Conservation (phyloP, 2,888 invertebrate genomes). For the Platynereis dumerilii region DNA sequence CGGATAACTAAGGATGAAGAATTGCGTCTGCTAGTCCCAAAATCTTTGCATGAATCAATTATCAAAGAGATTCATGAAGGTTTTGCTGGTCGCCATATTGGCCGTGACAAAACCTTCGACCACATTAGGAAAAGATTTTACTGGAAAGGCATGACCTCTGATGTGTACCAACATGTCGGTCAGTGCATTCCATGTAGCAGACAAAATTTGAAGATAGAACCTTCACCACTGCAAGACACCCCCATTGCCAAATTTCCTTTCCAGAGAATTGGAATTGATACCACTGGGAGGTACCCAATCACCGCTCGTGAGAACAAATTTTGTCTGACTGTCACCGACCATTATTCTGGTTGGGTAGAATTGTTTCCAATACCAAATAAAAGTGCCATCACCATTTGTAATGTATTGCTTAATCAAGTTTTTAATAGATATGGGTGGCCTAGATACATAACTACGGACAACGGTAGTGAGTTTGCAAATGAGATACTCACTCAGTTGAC, state of each 20-base stretch:
- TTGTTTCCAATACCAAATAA: constrained; percentile 2
- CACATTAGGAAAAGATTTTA: not conserved
- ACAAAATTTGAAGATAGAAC: not conserved
- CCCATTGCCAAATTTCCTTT: not conserved
- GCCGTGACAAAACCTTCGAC: not conserved
- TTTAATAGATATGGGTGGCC: not conserved
- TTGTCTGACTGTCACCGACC: not conserved
- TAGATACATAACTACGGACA: not conserved
- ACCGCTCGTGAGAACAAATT: not conserved
- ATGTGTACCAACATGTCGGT: not conserved
- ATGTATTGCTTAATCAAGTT: not conserved
- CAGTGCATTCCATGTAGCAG: constrained; percentile 1
- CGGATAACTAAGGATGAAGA: not conserved
- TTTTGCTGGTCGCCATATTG: not conserved
- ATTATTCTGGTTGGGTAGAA: not conserved
- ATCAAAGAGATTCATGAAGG: not conserved
- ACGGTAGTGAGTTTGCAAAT: not conserved
- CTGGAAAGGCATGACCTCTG: not conserved
- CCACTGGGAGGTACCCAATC: not conserved
- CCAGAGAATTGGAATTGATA: constrained; percentile 1
- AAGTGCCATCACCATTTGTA: not conserved
- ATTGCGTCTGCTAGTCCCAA: not conserved
- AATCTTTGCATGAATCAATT: not conserved
- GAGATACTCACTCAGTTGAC: not conserved
- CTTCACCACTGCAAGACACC: not conserved